These are phyloP conservation scores for Acromyrmex echinatior DNA, from an alignment of 1,140 invertebrate genomes.

Conservation along the genomic window DNA sequence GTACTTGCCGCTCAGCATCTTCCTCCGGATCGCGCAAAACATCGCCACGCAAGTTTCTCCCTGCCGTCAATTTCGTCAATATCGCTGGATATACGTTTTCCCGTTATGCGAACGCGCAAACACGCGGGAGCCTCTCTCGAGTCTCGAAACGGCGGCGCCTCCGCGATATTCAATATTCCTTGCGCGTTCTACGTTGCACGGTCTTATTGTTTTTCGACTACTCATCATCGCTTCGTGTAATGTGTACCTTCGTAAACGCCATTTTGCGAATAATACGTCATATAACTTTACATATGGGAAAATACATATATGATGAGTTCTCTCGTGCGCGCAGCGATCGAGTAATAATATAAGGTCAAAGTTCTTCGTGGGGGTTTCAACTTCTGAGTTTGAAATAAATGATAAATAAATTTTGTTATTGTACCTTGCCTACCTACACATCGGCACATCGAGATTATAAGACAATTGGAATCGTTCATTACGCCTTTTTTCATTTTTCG, in stretches of 20 bases:
- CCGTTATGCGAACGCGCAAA: constrained; percentile 60
- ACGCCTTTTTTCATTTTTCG: neutral
- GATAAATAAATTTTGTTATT: constrained; percentile 13
- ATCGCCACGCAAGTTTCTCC: constrained; percentile 34
- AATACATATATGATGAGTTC: constrained; percentile 24
- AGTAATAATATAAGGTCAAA: constrained; percentile 32
- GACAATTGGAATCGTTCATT: constrained; percentile 9
- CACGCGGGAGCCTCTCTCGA: constrained; percentile 49
- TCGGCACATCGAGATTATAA: constrained; percentile 1
- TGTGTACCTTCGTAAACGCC: constrained; percentile 24
- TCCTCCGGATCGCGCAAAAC: constrained; percentile 38
- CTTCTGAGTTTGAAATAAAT: neutral
- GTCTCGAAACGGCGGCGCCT: constrained; percentile 37
- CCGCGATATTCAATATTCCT: constrained; percentile 47
- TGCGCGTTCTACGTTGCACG: constrained; percentile 14
- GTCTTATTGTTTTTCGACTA: constrained; percentile 58
- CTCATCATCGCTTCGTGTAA: constrained; percentile 24
- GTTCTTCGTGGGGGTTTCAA: constrained; percentile 3
- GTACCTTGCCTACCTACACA: no score
- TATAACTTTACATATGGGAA: constrained; percentile 24
- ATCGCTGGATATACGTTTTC: constrained; percentile 54
- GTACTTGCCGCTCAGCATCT: constrained; percentile 24
- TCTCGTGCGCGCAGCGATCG: neutral
- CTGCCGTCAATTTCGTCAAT: constrained; percentile 64
- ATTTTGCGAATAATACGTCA: constrained; percentile 32